Percentiles rank a stretch among this genome's conserved stretches.
Conservation (phyloP, 2,797 vertebrate genomes). For the Hafferia zeledoni region DNA sequence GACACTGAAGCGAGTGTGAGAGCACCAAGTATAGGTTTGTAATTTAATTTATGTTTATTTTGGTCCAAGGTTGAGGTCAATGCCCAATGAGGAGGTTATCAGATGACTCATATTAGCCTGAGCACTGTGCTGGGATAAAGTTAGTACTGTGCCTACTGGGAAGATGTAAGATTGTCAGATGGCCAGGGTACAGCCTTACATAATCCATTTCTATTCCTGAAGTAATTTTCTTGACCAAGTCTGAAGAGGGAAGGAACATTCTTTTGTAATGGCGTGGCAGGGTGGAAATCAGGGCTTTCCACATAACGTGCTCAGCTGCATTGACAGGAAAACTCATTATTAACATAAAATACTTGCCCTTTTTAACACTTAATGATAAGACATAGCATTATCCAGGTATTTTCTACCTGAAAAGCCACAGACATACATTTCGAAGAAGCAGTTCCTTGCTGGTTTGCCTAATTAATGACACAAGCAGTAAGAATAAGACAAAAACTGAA, state of each 20-base stretch:
- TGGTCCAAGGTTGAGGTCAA: constrained; percentile 67
- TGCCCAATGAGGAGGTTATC: constrained; percentile 52
- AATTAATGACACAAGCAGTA: background rate
- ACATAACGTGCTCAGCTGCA: background rate
- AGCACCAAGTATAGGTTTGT: constrained; percentile 15
- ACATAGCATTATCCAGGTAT: background rate
- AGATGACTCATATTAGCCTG: constrained; percentile 53
- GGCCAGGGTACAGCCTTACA: constrained; percentile 36
- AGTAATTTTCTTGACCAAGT: constrained; percentile 41
- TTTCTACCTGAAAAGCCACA: background rate
- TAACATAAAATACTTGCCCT: background rate
- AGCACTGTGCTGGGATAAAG: constrained; percentile 35
- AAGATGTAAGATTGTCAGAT: constrained; percentile 47
- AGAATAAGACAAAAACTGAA: background rate
- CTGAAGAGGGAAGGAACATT: constrained; percentile 3
- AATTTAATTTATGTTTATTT: constrained; percentile 69
- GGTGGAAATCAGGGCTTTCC: background rate
- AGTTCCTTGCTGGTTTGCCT: background rate
- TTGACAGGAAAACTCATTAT: background rate
- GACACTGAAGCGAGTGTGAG: background rate
- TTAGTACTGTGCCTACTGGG: constrained; percentile 57
- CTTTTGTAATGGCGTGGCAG: background rate
- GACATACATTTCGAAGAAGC: background rate
- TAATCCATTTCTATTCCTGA: constrained; percentile 57
- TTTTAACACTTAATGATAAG: background rate